These are phyloP conservation scores for Centruroides vittatus DNA, from an alignment of 1,140 invertebrate genomes.

Conservation along the genomic window DNA sequence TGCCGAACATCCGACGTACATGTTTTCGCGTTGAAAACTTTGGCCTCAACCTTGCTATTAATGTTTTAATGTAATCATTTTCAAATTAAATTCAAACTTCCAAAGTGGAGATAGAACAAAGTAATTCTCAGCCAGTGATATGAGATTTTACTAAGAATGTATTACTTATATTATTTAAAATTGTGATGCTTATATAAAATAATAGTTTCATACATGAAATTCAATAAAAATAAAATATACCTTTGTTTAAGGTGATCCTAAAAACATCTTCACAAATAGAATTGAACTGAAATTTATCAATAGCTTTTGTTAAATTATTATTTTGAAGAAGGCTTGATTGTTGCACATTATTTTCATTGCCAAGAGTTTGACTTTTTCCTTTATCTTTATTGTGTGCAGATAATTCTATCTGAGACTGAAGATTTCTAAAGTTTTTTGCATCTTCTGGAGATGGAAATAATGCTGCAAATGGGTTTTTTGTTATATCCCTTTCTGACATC, in stretches of 20 bases:
- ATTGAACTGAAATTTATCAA: conserved; percentile 25
- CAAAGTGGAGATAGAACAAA: too few species aligned
- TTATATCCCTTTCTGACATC: too few species aligned
- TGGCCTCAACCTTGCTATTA: too few species aligned
- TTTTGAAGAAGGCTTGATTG: neutral
- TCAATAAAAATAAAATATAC: conserved; percentile 10
- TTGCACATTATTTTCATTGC: conserved; percentile 3
- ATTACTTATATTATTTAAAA: too few species aligned
- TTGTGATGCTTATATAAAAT: too few species aligned
- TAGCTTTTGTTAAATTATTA: conserved; percentile 5
- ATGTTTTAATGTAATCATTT: too few species aligned
- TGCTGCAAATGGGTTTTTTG: conserved; percentile 34
- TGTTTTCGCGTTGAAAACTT: too few species aligned
- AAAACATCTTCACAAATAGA: conserved; percentile 46
- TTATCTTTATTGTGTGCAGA: neutral
- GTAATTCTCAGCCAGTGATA: too few species aligned
- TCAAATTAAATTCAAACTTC: too few species aligned
- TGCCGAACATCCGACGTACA: too few species aligned
- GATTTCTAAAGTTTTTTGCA: conserved; percentile 21
- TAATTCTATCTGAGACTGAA: conserved; percentile 4
- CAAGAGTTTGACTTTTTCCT: neutral
- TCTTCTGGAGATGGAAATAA: conserved; percentile 30
- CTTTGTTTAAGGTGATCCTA: conserved; percentile 44
- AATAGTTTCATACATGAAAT: too few species aligned
- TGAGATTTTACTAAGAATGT: too few species aligned